phyloP scores from a whole-genome alignment of 2,888 invertebrate genomes.

The Petrolisthes manimaculis region DNA sequence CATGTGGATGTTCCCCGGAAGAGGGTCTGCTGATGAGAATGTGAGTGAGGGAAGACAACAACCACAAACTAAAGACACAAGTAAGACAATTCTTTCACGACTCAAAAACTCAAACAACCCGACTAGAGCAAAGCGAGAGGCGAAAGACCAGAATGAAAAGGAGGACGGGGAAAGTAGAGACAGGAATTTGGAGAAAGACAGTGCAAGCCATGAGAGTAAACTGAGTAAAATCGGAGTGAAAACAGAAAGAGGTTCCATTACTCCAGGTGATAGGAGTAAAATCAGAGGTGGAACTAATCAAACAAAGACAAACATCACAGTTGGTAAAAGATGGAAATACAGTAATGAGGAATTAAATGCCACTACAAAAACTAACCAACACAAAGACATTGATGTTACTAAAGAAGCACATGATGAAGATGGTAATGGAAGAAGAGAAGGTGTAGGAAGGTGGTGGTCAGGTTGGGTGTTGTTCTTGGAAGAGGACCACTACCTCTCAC shows the following conservation, averaged over 20 bases:
- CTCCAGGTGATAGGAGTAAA: too few relatives aligned
- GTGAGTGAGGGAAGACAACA: too few relatives aligned
- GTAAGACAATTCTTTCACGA: too few relatives aligned
- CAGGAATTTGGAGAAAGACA: background rate
- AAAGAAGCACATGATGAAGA: background rate
- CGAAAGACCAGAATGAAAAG: background rate
- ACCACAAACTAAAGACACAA: too few relatives aligned
- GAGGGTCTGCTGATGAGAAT: too few relatives aligned
- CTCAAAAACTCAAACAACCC: too few relatives aligned
- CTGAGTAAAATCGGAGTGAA: background rate
- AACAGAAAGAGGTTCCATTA: background rate
- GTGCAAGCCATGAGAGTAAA: background rate
- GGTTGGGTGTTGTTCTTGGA: slow-evolving; percentile 73
- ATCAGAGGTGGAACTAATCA: too few relatives aligned
- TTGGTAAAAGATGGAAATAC: too few relatives aligned
- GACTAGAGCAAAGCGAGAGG: too few relatives aligned
- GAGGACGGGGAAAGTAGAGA: background rate
- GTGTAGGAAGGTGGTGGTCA: slow-evolving; percentile 32
- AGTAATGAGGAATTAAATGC: background rate
- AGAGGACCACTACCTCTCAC: slow-evolving; percentile 74
- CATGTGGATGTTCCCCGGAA: too few relatives aligned
- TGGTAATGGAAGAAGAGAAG: background rate
- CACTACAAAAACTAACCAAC: background rate
- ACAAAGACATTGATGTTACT: background rate
- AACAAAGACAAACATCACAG: too few relatives aligned